Base-by-base conservation (phyloP, 2,888 invertebrate genomes). In the Trachelus troglodyta region DNA sequence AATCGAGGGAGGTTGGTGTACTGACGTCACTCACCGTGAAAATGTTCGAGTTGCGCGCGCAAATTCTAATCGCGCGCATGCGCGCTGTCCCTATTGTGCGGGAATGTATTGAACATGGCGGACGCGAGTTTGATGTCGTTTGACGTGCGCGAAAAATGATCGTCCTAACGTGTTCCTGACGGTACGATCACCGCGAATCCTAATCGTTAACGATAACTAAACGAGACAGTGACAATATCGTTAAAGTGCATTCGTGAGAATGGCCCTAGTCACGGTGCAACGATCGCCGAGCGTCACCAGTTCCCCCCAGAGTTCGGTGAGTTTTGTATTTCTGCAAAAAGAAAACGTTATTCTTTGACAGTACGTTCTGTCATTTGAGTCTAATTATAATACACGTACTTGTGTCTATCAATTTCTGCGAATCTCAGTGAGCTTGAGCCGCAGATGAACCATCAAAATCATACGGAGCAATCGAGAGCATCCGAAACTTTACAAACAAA, bases 251-350 rank as follows among this genome's bases (percentile, higher is more conserved):
- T 56, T 56, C 75, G 75, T 85, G 80, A 85, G 83, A 86, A 95
- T 95, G 95, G 95, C 95, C 91, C 93, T 95, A 91, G 95, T 95
- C 92, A 95, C 95, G 88, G 94, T 95, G 90, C 95, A 95, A 91
- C 93, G 95, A 90, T 95, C 95, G 87, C 95, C 95, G 87, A 95
- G 95, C 92, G 94, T 94, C 87, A 94, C 94, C 92, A 94, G 94
- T 92, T 94, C 94, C 85, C 94, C 95, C 81, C 93, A 92, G 87
- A 93, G 92, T 89, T 92, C 93, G 89, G 94, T 94, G 89, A 93
- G 93, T 93, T 85, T 83, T 81, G 71, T 71, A 71, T 71, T 71
- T 31, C 71, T 4, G 71, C 31, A 31, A 15, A 6, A 34, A 31
- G 33, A 34, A 71, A 71, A 33, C 71, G 31, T 71, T 31, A 71